Percentiles rank a stretch among this genome's conserved stretches.
These are phyloP conservation scores for Porites divaricata DNA, from an alignment of 92 coral and sea anemone species.

Conservation along the genomic window DNA sequence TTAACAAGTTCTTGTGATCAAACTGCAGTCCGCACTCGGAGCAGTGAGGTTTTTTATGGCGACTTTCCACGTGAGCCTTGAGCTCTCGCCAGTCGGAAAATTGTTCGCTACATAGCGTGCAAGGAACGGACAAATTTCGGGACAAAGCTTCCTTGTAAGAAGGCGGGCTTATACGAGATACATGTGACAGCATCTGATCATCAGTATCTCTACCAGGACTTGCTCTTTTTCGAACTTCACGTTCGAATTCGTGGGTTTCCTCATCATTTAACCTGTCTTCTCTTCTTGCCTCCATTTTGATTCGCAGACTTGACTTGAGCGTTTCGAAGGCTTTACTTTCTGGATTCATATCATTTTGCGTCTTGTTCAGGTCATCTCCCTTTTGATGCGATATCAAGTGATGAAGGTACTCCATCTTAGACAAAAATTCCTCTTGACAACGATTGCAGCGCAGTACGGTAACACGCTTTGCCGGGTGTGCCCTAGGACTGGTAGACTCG, in stretches of 20 bases:
- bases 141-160: constrained; percentile 10
- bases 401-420: constrained; percentile 91
- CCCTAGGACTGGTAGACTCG: constrained; percentile 32
- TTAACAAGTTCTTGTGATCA: constrained; percentile 86
- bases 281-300: constrained; percentile 30
- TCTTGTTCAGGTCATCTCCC: constrained; percentile 38
- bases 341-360: background rate
- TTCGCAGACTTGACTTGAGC: constrained; percentile 30
- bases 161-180: constrained; percentile 9
- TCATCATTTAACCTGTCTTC: constrained; percentile 20
- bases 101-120: constrained; percentile 70
- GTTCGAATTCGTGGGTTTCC: background rate
- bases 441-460: constrained; percentile 79
- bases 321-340: constrained; percentile 20
- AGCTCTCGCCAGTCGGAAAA: constrained; percentile 73
- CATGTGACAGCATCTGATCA: background rate
- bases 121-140: constrained; percentile 50
- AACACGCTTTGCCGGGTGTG: constrained; percentile 47
- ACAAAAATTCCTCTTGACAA: constrained; percentile 78
- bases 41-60: constrained; percentile 85
- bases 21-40: constrained; percentile 84
- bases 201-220: background rate
- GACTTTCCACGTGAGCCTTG: constrained; percentile 72
- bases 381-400: constrained; percentile 87
- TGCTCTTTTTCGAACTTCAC: background rate